Evolutionary conservation across 2,797 vertebrate genomes (phyloP).

Genomic region (Squalus acanthias): DNA sequence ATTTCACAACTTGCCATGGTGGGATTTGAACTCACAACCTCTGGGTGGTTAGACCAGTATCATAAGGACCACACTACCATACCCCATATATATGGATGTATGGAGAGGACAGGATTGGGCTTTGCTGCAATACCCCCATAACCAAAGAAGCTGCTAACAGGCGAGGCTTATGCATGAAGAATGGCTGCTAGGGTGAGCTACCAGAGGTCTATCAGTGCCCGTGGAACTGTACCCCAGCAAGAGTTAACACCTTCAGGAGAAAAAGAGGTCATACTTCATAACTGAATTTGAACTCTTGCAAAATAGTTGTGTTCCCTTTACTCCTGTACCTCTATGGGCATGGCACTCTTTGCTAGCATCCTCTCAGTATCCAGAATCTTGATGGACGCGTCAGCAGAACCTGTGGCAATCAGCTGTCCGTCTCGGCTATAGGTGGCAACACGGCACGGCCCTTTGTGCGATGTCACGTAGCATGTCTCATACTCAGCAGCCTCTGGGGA

Average conservation of each 20-base stretch:
- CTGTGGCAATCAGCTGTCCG: slow-evolving; percentile 90
- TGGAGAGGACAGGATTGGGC: background rate
- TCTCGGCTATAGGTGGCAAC: slow-evolving; percentile 93
- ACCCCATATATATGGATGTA: background rate
- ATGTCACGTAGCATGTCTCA: slow-evolving; percentile 95
- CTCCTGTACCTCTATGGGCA: slow-evolving; percentile 87
- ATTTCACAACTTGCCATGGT: background rate
- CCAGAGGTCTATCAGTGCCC: background rate
- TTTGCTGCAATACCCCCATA: background rate
- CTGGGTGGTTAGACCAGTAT: background rate
- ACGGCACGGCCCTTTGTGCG: slow-evolving; percentile 90
- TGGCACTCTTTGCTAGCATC: slow-evolving; percentile 95
- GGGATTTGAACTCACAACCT: background rate
- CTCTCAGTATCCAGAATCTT: slow-evolving; percentile 96
- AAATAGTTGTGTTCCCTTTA: background rate
- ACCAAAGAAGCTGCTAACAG: background rate
- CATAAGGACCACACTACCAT: background rate
- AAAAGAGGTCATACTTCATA: background rate
- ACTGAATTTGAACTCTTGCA: background rate
- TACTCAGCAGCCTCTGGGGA: slow-evolving; percentile 95
- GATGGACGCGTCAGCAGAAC: slow-evolving; percentile 93
- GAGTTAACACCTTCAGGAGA: background rate
- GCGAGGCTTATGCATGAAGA: background rate
- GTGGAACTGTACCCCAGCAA: background rate
- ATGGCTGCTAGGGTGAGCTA: background rate